Evolutionary conservation across 2,888 invertebrate genomes (phyloP).

Genomic region (Dexiosoma caninum): DNA sequence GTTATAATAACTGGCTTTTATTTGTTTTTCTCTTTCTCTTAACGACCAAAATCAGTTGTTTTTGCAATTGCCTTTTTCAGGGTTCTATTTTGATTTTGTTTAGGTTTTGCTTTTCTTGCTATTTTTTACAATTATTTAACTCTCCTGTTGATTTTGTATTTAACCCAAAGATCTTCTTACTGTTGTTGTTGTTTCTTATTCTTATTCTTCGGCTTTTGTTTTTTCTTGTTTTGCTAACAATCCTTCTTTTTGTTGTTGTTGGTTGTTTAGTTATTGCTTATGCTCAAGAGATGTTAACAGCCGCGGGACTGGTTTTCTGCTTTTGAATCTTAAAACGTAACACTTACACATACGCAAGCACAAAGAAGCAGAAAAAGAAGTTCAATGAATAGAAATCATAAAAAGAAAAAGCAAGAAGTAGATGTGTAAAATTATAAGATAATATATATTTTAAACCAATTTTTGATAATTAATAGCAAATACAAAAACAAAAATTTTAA

Average conservation of each 20-base stretch:
- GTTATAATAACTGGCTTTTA: not conserved
- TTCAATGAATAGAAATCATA: conserved; percentile 35
- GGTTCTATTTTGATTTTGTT: conserved; percentile 37
- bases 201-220: too few relatives aligned
- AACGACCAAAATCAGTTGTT: not conserved
- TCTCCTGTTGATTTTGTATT: conserved; percentile 44
- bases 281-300: conserved; percentile 41
- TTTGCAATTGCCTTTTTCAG: conserved; percentile 22
- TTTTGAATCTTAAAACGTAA: conserved; percentile 45
- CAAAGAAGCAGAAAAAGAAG: conserved; percentile 33
- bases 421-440: not conserved
- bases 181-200: conserved; percentile 16
- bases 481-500: too few relatives aligned
- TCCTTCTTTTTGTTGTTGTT: conserved; percentile 39
- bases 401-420: not conserved
- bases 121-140: conserved; percentile 33
- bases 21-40: not conserved
- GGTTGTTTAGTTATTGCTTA: conserved; percentile 10
- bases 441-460: not conserved
- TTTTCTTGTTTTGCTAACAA: conserved; percentile 31
- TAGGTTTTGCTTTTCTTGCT: conserved; percentile 20
- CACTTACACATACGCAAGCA: conserved; percentile 23
- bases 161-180: conserved; percentile 26
- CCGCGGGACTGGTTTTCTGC: conserved; percentile 59
- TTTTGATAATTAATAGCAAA: not conserved